Percentiles rank a stretch among this genome's conserved stretches.
phyloP scores from a whole-genome alignment of 92 coral and sea anemone species.

The Galaxea fascicularis region DNA sequence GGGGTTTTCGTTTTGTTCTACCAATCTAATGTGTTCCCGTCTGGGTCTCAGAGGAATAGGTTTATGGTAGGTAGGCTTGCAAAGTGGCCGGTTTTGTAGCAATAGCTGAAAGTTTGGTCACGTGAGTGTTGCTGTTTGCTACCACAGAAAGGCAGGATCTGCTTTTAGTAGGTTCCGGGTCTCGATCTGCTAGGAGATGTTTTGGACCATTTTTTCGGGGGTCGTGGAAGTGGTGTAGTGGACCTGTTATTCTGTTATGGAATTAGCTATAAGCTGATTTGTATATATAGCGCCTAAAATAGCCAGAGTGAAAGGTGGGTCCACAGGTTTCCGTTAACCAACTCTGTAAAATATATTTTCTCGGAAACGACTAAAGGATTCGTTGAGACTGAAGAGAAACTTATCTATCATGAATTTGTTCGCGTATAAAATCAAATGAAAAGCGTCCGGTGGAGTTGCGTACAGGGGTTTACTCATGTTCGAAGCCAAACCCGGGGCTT shows the following conservation, averaged over 20 bases:
- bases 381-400: conserved; percentile 38
- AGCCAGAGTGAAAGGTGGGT: no score
- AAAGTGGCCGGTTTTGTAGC: conserved; percentile 49
- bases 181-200: conserved; percentile 20
- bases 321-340: conserved; percentile 39
- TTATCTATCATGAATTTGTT: no score
- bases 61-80: conserved; percentile 7
- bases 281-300: no score
- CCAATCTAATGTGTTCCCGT: conserved; percentile 36
- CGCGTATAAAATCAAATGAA: no score
- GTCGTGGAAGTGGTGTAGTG: conserved; percentile 31
- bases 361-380: conserved; percentile 26
- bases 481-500: no score
- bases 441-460: no score
- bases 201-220: no score
- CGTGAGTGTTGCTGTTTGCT: conserved; percentile 4
- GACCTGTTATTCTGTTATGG: conserved; percentile 50
- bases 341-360: conserved; percentile 47
- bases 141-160: conserved; percentile 21
- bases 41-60: conserved; percentile 16
- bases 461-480: no score
- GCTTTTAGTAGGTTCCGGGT: not conserved
- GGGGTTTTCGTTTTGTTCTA: conserved; percentile 20
- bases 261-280: no score
- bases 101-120: no score